phyloP scores from a whole-genome alignment of 1,140 invertebrate species.

The Drosophila sulfurigaster region DNA sequence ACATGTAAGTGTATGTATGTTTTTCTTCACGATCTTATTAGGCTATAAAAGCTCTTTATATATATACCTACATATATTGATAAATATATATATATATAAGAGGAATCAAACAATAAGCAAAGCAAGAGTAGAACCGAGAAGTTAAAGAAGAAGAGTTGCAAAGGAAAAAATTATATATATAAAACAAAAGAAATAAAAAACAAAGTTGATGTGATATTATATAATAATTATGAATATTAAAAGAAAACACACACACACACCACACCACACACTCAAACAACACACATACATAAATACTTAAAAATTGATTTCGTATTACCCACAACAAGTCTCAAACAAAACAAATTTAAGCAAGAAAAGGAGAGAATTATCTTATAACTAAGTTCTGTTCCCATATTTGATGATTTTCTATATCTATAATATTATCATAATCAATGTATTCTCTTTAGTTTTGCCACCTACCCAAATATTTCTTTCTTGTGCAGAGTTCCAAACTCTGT shows the following conservation, averaged over 20 bases:
- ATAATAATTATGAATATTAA: conserved; percentile 78
- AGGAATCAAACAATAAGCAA: conserved; percentile 67
- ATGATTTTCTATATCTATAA: conserved; percentile 32
- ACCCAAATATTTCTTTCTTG: conserved; percentile 24
- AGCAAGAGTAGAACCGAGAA: conserved; percentile 34
- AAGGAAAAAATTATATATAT: conserved; percentile 52
- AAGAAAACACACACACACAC: conserved; percentile 58
- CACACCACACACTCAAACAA: conserved; percentile 2
- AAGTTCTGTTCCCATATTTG: conserved; percentile 47
- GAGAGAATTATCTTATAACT: conserved; percentile 19
- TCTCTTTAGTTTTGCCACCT: conserved; percentile 42
- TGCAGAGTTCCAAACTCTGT: conserved; percentile 70
- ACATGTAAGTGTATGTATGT: conserved; percentile 34
- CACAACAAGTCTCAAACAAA: conserved; percentile 18
- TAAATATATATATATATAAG: conserved; percentile 41
- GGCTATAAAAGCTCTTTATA: conserved; percentile 58
- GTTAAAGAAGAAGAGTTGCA: conserved; percentile 21
- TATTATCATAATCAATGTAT: conserved; percentile 59
- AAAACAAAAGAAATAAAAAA: conserved; percentile 68
- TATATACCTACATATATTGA: conserved; percentile 52
- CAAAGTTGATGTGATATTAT: conserved; percentile 85
- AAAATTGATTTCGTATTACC: conserved; percentile 29
- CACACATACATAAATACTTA: conserved; percentile 32
- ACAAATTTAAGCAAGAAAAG: conserved; percentile 23
- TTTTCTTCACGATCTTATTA: conserved; percentile 66